phyloP scores from a whole-genome alignment of 2,797 vertebrate species.

The Danio aesculapii region DNA sequence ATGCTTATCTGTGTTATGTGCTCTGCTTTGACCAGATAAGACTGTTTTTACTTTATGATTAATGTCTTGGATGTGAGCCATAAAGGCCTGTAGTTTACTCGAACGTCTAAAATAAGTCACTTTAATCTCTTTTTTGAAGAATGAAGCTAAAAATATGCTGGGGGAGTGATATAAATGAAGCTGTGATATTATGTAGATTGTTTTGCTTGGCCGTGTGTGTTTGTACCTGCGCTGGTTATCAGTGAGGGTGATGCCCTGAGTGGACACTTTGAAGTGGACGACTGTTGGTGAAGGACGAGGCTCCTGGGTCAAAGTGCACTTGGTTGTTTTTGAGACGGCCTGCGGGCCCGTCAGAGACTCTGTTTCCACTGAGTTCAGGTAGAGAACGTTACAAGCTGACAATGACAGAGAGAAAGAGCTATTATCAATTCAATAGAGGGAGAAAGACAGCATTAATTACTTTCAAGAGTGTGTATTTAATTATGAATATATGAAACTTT shows the following conservation, averaged over 20 bases:
- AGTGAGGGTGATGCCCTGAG: slow-evolving; percentile 90
- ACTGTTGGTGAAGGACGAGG: slow-evolving; percentile 80
- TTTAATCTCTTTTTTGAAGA: slow-evolving; percentile 13
- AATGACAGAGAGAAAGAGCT: slow-evolving; percentile 26
- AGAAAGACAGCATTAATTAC: not conserved
- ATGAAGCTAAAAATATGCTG: slow-evolving; percentile 13
- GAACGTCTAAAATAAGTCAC: slow-evolving; percentile 11
- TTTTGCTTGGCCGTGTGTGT: slow-evolving; percentile 7
- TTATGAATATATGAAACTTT: no score
- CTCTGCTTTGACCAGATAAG: not conserved
- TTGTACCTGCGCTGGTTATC: slow-evolving; percentile 91
- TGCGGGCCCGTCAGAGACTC: slow-evolving; percentile 92
- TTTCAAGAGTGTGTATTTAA: no score
- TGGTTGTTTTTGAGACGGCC: slow-evolving; percentile 88
- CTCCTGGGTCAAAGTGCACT: slow-evolving; percentile 81
- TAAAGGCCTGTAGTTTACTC: slow-evolving; percentile 12
- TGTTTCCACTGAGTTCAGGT: slow-evolving; percentile 91
- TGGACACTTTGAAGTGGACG: slow-evolving; percentile 93
- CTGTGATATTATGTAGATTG: not conserved
- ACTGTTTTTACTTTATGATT: slow-evolving; percentile 13
- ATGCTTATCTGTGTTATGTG: not conserved
- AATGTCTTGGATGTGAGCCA: slow-evolving; percentile 3
- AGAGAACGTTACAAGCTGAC: slow-evolving; percentile 91
- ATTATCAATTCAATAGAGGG: not conserved
- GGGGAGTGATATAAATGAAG: slow-evolving; percentile 9